Base-by-base conservation (phyloP, 1,140 invertebrate genomes). In the Zaprionus nigranus region DNA sequence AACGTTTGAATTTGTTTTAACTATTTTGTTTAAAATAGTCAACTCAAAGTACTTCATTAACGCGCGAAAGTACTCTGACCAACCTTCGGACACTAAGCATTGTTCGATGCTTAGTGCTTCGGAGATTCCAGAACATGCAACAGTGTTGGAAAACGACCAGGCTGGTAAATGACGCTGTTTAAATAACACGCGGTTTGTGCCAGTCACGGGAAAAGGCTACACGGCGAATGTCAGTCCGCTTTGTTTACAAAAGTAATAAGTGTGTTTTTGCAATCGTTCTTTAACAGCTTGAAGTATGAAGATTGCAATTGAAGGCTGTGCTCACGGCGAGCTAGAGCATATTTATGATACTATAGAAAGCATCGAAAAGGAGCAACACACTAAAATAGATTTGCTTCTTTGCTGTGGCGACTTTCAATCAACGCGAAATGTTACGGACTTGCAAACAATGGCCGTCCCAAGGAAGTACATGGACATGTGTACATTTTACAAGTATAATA, bases 401-500 rank as follows among this genome's bases (percentile, higher is more conserved):
- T 99, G 99, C 90, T 99, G 99, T 94, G 99, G 99, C 1, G 99
- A 99, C 94, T 99, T 99, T 94, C 98, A 99, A 94, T 95, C 96
- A 1, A 95, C 96, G 0, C 93, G 97, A 74, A 97, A 97, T 94
- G 93, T 94, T 93, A 95, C 93, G 49, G 97, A 98, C 94, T 91
- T 99, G 22, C 92, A 94, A 56, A 97, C 97, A 73, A 99, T 99
- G 97, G 98, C 98, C 28, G 97, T 98, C 15, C 97, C 98, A n/a
- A 94, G 94, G 46, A 99, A 99, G 93, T 99, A 97, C 93, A 95
- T 96, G 82, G 93, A 96, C 75, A 97, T 99, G 93, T 97, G 98
- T 82, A 95, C 97, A 51, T 99, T 99, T 95, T 97, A 99, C 92
- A 98, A 99, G 97, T 99, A n/a, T 95, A 94, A 94, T 20, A 11